Percentiles rank a stretch among this genome's conserved stretches.
Evolutionary conservation across 2,888 invertebrate species (phyloP).

Genomic region (Pterobdella sp.): DNA sequence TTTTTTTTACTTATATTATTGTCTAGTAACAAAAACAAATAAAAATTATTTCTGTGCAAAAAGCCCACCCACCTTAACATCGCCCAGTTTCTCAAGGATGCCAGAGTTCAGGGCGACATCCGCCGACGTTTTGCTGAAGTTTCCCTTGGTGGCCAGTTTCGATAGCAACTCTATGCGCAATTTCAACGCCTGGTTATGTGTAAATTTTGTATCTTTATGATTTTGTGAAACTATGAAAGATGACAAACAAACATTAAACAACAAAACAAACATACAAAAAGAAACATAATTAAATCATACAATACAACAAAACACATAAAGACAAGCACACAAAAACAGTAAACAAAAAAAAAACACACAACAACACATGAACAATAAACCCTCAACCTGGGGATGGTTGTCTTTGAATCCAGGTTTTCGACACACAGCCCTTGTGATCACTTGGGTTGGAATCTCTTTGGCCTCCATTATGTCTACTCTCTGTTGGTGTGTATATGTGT

Average conservation of each 20-base stretch:
- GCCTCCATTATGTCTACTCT: slow-evolving; percentile 54
- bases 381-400: slow-evolving; percentile 69
- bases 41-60: too few relatives aligned
- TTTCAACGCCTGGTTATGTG: slow-evolving; percentile 61
- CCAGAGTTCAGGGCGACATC: slow-evolving; percentile 71
- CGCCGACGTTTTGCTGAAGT: slow-evolving; percentile 60
- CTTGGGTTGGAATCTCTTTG: slow-evolving; percentile 65
- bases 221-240: not conserved
- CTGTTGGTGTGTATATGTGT: slow-evolving; percentile 33
- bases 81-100: slow-evolving; percentile 76
- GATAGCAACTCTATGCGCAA: slow-evolving; percentile 71
- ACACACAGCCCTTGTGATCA: slow-evolving; percentile 62
- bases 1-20: too few relatives aligned
- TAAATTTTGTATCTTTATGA: not conserved
- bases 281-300: not conserved
- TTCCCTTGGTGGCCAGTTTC: slow-evolving; percentile 64
- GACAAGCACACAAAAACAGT: not conserved
- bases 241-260: not conserved
- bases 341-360: not conserved
- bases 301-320: not conserved
- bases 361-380: not conserved
- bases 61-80: slow-evolving; percentile 78
- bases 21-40: too few relatives aligned
- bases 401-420: slow-evolving; percentile 79
- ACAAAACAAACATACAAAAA: not conserved